Evolutionary conservation across 2,113 vertebrate species (phyloP).

Genomic region (Orcinus orca): DNA sequence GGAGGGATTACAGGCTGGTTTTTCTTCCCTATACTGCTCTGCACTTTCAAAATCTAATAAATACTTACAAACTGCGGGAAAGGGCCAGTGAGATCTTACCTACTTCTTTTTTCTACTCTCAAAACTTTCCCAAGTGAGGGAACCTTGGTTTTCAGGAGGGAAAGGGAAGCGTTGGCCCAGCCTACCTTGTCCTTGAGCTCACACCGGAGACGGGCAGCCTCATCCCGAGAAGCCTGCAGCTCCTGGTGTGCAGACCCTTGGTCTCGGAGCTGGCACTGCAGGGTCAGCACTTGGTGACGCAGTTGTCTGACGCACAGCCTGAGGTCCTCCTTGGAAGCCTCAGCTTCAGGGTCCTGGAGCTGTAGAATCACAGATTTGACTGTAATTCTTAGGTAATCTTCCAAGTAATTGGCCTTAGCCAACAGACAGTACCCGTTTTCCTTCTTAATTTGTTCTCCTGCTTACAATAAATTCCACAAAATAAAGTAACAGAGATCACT

Average conservation of each 20-base stretch:
- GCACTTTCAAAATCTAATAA: not conserved
- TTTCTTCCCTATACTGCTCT: not conserved
- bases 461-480: not conserved
- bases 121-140: rapidly evolving
- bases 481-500: not conserved
- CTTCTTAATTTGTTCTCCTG: not conserved
- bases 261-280: constrained; percentile 83
- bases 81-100: rapidly evolving
- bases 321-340: not conserved
- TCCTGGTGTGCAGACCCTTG: constrained; percentile 54
- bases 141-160: rapidly evolving
- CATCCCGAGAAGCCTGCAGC: constrained; percentile 8
- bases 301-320: constrained; percentile 68
- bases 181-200: constrained; percentile 84
- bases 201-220: constrained; percentile 74
- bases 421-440: not conserved
- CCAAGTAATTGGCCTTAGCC: not conserved
- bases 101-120: not conserved
- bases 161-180: rapidly evolving
- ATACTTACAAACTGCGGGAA: rapidly evolving
- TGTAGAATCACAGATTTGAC: not conserved
- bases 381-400: rapidly evolving
- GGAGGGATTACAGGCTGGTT: no score
- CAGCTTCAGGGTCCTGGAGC: not conserved
- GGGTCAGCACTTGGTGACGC: constrained; percentile 74